Evolutionary conservation across 2,888 invertebrate species (phyloP), one percentile per base, ranked within the genome.

Genomic region (Nomada flava): DNA sequence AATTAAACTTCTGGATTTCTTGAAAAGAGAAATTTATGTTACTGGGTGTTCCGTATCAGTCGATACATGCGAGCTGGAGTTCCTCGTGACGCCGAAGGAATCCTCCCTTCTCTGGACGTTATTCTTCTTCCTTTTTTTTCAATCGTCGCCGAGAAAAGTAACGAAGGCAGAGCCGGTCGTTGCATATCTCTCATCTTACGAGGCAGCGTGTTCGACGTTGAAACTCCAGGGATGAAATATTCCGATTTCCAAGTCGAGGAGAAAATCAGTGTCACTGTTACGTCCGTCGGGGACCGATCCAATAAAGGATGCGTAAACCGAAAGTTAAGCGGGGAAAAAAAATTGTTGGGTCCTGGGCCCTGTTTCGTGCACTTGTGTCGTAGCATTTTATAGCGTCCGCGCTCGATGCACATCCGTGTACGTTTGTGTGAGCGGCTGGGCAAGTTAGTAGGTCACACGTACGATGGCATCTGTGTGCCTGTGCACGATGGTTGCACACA

Each of bases 371-470:
- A 29, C 75, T 80, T 84, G 80, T 67, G 80, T 76, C 62, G 77
- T 67, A 76, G 57, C 26, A 23, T 57, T 83, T 85, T 74, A 63
- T 57, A 74, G 53, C 68, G 79, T 73, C 72, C 72, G 69, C 74
- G 76, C 72, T 67, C 68, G 70, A 82, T 82, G 82, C 75, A 76
- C 76, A 72, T 79, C 68, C 60, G 78, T 76, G 44, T 68, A 63
- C 13, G 36, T 59, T 53, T 62, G 67, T 78, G 71, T 59, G 74
- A 57, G 72, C 47, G 55, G 59, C 74, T 79, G 78, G 71, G 63
- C 67, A 76, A 84, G 82, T 90, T 88, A 90, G 91, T 91, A 89
- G 91, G 90, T 88, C 91, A 89, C 88, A 84, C 81, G 68, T 63
- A 89, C 63, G 76, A 53, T 55, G 75, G 77, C 57, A 72, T n/a